Base-by-base conservation (phyloP, 2,113 vertebrate species). In the Dolichotis patagonum region DNA sequence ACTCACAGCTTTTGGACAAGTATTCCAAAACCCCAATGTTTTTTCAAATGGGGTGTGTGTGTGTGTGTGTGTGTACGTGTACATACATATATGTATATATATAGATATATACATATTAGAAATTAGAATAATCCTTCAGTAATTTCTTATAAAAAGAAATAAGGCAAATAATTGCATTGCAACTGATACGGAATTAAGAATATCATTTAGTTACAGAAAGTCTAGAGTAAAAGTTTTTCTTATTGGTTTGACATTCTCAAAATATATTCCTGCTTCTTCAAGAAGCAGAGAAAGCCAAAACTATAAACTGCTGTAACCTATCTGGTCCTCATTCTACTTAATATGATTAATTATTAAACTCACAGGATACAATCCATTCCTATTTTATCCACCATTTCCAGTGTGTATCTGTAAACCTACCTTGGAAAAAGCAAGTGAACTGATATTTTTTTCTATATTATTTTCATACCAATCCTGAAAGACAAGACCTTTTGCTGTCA, bases 301-400 rank as follows among this genome's bases (percentile, higher is more conserved):
- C 56, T 96, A 41, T 19, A 19, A 85, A 78, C 63, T 96, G 86
- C 84, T 96, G 65, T 96, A 73, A 85, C 87, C 93, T 91, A 93
- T 38, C 46, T 95, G 80, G 52, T 87, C 63, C 58, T 96, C 22
- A 20, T 32, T 41, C 41, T 96, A 87, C 52, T 86, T 97, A 87
- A 41, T 84, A 65, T 49, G 46, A 75, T 43, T 43, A 81, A 30
- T 95, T 94, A 86, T 38, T 96, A 87, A 97, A 87, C 38, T 92
- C 17, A 85, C 87, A 88, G 80, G 95, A 96, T 87, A 83, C 77
- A 96, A 73, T 93, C 52, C 85, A 96, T 96, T 96, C 92, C 95
- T 92, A 43, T 75, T 96, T 94, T 91, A 93, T 60, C 83, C 69
- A 91, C 90, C 87, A 94, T 97, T 96, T 84, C 85, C 92, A 67